Percentiles rank a stretch among this genome's conserved stretches.
These are phyloP conservation scores for Montipora cactus DNA, from an alignment of 64 coral and sea anemone genomes.

Conservation along the genomic window DNA sequence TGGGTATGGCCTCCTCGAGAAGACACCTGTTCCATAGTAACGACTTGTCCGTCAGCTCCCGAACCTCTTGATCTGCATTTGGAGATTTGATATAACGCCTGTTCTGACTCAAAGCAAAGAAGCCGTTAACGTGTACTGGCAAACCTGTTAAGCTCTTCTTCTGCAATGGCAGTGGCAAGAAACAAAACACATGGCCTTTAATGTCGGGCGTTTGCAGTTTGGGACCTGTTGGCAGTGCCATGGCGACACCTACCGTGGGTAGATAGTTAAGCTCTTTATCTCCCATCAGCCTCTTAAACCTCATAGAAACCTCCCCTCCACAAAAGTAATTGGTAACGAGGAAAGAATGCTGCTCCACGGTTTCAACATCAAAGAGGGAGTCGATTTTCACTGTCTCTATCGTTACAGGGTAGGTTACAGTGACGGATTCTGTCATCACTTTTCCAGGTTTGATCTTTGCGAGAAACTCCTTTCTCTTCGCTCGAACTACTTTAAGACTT, in stretches of 20 bases:
- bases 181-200: conserved; percentile 80
- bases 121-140: conserved; percentile 89
- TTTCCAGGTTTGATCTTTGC: conserved; percentile 6
- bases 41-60: conserved; percentile 62
- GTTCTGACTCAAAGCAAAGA: conserved; percentile 90
- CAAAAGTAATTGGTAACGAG: conserved; percentile 63
- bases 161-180: conserved; percentile 83
- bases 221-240: conserved; percentile 20
- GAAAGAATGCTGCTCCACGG: conserved; percentile 50
- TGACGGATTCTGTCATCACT: background rate
- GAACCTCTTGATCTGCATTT: conserved; percentile 45
- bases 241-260: conserved; percentile 69
- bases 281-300: conserved; percentile 40
- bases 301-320: conserved; percentile 20
- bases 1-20: conserved; percentile 71
- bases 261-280: conserved; percentile 68
- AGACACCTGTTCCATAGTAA: conserved; percentile 78
- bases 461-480: conserved; percentile 64
- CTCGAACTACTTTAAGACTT: conserved; percentile 5
- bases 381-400: conserved; percentile 11
- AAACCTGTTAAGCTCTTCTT: conserved; percentile 78
- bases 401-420: conserved; percentile 37
- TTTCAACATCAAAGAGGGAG: conserved; percentile 22
- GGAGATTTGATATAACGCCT: conserved; percentile 81
- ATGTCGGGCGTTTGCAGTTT: background rate